Evolutionary conservation across 2,113 vertebrate genomes (phyloP).

Genomic region (Pollimyrus isidori): DNA sequence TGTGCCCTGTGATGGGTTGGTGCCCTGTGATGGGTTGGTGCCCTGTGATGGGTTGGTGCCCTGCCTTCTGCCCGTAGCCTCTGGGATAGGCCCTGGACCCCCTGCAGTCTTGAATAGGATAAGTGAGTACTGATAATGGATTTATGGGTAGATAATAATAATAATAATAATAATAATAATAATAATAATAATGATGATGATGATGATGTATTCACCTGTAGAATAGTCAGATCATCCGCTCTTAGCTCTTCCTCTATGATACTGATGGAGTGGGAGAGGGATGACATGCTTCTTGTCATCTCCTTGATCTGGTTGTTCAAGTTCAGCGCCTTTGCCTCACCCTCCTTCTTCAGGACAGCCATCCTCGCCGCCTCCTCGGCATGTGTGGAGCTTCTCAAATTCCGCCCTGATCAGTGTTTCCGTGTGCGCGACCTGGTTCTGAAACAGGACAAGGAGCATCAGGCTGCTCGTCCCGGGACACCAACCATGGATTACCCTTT

Average conservation of each 20-base stretch:
- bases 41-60: too few relatives aligned
- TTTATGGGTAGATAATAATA: not conserved
- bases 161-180: not conserved
- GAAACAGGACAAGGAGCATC: not conserved
- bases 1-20: too few relatives aligned
- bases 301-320: slow-evolving; percentile 40
- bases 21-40: too few relatives aligned
- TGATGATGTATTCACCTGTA: slow-evolving; percentile 37
- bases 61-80: too few relatives aligned
- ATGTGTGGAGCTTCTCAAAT: slow-evolving; percentile 44
- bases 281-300: slow-evolving; percentile 27
- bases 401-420: slow-evolving; percentile 42
- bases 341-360: slow-evolving; percentile 43
- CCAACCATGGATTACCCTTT: not conserved
- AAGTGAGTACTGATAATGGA: too few relatives aligned
- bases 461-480: not conserved
- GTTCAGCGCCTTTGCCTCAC: slow-evolving; percentile 38
- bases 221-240: slow-evolving; percentile 36
- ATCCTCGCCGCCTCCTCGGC: slow-evolving; percentile 44
- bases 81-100: too few relatives aligned
- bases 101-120: too few relatives aligned
- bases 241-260: slow-evolving; percentile 46
- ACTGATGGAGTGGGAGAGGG: slow-evolving; percentile 41
- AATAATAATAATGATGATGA: not conserved
- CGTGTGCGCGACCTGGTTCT: slow-evolving; percentile 49